Conservation (phyloP, 2,888 invertebrate species). For the Trilocha varians region DNA sequence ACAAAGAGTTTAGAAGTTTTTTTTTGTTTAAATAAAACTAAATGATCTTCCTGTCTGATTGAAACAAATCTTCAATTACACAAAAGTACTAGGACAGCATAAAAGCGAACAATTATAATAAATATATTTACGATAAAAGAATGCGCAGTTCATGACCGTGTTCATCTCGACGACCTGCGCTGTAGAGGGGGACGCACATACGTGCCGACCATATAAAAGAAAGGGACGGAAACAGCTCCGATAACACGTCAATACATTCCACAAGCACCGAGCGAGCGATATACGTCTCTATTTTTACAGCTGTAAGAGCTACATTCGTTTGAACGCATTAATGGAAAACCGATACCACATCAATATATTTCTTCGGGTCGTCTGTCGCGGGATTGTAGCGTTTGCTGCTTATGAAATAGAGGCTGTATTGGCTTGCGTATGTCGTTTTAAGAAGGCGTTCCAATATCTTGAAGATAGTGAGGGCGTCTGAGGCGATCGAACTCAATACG, state of each 20-base stretch:
- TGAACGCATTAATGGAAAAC: conserved; percentile 61
- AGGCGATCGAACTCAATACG: conserved; percentile 66
- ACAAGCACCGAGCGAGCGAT: conserved; percentile 39
- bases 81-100: conserved; percentile 38
- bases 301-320: conserved; percentile 33
- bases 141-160: conserved; percentile 63
- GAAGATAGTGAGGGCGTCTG: conserved; percentile 70
- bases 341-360: conserved; percentile 72
- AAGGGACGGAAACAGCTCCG: conserved; percentile 59
- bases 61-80: conserved; percentile 26
- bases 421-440: conserved; percentile 31
- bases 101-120: conserved; percentile 36
- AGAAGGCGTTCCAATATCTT: conserved; percentile 72
- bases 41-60: neutral
- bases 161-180: conserved; percentile 61
- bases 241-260: conserved; percentile 74
- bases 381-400: conserved; percentile 30
- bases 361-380: conserved; percentile 35
- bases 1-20: neutral
- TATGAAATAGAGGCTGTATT: conserved; percentile 38
- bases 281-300: conserved; percentile 21
- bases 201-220: conserved; percentile 42
- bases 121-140: conserved; percentile 54
- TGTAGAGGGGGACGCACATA: conserved; percentile 59
- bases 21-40: neutral